Conservation (phyloP, 2,797 vertebrate species). For the Mormyrops attenuatus region DNA sequence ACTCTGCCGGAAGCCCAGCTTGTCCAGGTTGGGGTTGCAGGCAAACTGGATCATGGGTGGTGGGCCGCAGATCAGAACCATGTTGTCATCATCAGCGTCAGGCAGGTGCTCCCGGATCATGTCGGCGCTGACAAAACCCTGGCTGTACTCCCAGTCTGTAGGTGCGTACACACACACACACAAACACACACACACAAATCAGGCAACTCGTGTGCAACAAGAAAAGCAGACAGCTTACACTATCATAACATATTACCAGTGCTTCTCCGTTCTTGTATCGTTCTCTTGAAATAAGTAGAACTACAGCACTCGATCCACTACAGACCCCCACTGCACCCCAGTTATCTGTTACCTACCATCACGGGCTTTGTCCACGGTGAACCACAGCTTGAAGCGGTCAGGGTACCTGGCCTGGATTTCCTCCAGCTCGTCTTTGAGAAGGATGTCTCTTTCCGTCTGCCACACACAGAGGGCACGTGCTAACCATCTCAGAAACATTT, state of each 20-base stretch:
- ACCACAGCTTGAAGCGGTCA: conserved; percentile 51
- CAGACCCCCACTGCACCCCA: background rate
- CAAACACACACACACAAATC: background rate
- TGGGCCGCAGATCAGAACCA: conserved; percentile 56
- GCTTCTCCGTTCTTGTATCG: background rate
- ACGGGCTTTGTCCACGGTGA: conserved; percentile 47
- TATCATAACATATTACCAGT: background rate
- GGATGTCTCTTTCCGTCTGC: conserved; percentile 53
- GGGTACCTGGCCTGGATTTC: conserved; percentile 46
- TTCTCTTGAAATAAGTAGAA: background rate
- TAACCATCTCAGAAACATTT: background rate
- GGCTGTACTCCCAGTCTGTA: conserved; percentile 52
- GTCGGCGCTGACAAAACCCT: conserved; percentile 49
- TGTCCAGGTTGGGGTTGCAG: conserved; percentile 52
- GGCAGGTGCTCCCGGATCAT: conserved; percentile 57
- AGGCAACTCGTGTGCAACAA: background rate
- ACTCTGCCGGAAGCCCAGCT: conserved; percentile 45
- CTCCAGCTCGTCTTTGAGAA: conserved; percentile 50
- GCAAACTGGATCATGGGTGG: conserved; percentile 58
- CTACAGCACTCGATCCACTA: background rate
- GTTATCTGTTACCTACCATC: conserved; percentile 37
- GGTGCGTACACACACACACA: background rate
- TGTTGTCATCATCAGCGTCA: conserved; percentile 40
- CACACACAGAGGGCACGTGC: background rate
- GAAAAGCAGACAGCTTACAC: background rate